Evolutionary conservation across 2,888 invertebrate species (phyloP).

Genomic region (Macaria liturata): DNA sequence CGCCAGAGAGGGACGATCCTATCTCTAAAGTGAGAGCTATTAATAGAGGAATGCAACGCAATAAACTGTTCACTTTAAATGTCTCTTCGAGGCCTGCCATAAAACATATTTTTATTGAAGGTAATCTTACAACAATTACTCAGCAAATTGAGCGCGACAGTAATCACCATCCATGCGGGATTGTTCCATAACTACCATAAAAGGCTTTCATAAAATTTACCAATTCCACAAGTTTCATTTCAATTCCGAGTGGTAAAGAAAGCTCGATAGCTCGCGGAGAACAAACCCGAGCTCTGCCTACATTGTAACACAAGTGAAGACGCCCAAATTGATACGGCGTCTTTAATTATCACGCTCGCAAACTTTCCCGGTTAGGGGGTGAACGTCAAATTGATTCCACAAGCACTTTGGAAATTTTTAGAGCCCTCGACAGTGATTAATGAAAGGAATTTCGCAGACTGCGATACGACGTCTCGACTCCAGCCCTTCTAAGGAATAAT

Average conservation of each 20-base stretch:
- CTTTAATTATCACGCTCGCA: slow-evolving; percentile 71
- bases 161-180: slow-evolving; percentile 22
- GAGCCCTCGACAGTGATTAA: slow-evolving; percentile 80
- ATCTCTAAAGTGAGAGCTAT: slow-evolving; percentile 8
- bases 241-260: slow-evolving; percentile 25
- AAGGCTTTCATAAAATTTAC: slow-evolving; percentile 29
- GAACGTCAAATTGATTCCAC: slow-evolving; percentile 77
- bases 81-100: slow-evolving; percentile 1
- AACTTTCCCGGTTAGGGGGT: slow-evolving; percentile 68
- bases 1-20: slow-evolving; percentile 6
- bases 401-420: slow-evolving; percentile 75
- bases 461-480: slow-evolving; percentile 53
- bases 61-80: slow-evolving; percentile 3
- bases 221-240: slow-evolving; percentile 29
- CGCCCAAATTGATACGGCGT: slow-evolving; percentile 69
- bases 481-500: slow-evolving; percentile 45
- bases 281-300: slow-evolving; percentile 24
- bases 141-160: slow-evolving; percentile 28
- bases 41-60: slow-evolving; percentile 8
- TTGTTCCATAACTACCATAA: slow-evolving; percentile 22
- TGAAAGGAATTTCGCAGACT: slow-evolving; percentile 73
- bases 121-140: slow-evolving; percentile 23
- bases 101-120: slow-evolving; percentile 19
- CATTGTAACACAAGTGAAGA: slow-evolving; percentile 41
- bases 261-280: slow-evolving; percentile 20